These are phyloP conservation scores for Coptodon rendalli DNA, from an alignment of 2,113 vertebrate species.

Conservation along the genomic window DNA sequence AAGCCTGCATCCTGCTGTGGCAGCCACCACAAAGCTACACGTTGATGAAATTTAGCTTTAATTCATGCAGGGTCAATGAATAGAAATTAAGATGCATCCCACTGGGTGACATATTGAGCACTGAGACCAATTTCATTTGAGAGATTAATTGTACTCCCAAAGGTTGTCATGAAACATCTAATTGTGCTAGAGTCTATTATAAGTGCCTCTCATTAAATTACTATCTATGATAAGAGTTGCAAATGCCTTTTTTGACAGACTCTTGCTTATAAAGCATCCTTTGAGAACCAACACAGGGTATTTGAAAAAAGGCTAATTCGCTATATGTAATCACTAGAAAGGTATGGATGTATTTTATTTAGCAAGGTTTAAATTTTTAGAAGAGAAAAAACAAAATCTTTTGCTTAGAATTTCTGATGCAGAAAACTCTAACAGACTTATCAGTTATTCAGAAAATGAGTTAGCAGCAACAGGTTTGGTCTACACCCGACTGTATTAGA, in stretches of 20 bases:
- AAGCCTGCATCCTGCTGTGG: slow-evolving; percentile 59
- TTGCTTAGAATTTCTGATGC: not conserved
- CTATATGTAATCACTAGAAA: not conserved
- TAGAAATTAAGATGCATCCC: slow-evolving; percentile 67
- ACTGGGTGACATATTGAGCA: slow-evolving; percentile 59
- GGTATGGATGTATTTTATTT: not conserved
- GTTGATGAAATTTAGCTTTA: slow-evolving; percentile 70
- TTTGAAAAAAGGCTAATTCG: not conserved
- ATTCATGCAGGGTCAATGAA: slow-evolving; percentile 63
- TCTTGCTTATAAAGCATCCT: not conserved
- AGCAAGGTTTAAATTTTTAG: not conserved
- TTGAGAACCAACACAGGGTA: not conserved
- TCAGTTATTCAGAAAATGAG: not conserved
- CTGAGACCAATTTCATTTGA: slow-evolving; percentile 67
- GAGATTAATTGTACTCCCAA: slow-evolving; percentile 73
- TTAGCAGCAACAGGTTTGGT: not conserved
- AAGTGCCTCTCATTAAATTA: slow-evolving; percentile 65
- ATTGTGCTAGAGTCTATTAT: slow-evolving; percentile 65
- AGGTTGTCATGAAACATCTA: slow-evolving; percentile 68
- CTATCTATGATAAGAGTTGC: slow-evolving; percentile 27
- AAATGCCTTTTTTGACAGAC: slow-evolving; percentile 28
- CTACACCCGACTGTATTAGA: not conserved
- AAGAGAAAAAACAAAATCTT: not conserved
- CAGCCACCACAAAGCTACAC: slow-evolving; percentile 32
- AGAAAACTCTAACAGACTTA: not conserved